phyloP scores from a whole-genome alignment of 2,888 invertebrate species.

The Perdita meconis region DNA sequence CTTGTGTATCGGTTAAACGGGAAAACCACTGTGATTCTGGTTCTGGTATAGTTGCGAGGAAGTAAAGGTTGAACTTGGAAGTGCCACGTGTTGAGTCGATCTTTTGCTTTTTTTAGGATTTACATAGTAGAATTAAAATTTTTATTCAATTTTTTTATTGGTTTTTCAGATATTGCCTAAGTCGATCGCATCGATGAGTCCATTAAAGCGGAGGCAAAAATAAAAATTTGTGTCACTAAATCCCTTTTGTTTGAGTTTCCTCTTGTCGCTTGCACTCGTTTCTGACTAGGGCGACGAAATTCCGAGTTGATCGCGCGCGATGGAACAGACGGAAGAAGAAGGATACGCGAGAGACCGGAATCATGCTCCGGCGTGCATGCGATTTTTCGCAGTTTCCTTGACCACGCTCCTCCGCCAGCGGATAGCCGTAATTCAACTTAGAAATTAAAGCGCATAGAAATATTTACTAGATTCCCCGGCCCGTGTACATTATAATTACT shows the following conservation, averaged over 20 bases:
- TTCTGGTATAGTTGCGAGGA: neutral
- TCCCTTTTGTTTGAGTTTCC: neutral
- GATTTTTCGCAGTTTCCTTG: conserved; percentile 71
- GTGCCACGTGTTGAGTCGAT: no score
- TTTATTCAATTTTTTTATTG: no score
- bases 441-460: conserved; percentile 42
- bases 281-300: conserved; percentile 17
- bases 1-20: neutral
- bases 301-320: conserved; percentile 52
- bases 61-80: conserved; percentile 21
- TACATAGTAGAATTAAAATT: no score
- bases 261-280: neutral
- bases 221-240: no score
- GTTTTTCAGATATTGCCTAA: no score
- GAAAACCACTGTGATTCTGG: conserved; percentile 17
- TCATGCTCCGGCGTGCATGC: conserved; percentile 79
- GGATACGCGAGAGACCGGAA: conserved; percentile 69
- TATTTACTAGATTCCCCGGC: neutral
- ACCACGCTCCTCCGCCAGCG: conserved; percentile 37
- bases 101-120: no score
- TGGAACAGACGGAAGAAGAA: conserved; percentile 33
- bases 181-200: no score
- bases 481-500: neutral
- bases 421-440: conserved; percentile 39
- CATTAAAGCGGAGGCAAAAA: no score